A percentile compares a stretch with the other conserved stretches of the same genome.
Conservation (phyloP, 2,888 invertebrate genomes). For the Synanthedon tipuliformis region DNA sequence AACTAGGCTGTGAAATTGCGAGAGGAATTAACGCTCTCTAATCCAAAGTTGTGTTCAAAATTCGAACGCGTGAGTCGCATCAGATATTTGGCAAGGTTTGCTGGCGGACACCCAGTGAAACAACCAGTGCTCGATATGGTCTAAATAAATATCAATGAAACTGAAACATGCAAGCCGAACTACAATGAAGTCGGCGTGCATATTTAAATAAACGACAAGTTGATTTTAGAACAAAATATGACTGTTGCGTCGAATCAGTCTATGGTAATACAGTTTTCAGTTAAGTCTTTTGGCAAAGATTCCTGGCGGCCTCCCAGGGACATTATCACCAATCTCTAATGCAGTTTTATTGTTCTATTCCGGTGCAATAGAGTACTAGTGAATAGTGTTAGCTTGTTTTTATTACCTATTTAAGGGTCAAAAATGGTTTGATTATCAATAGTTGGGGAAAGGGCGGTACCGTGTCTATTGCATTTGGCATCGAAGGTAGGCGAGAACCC, state of each 20-base stretch:
- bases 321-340: slow-evolving; percentile 23
- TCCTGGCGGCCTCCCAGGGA: slow-evolving; percentile 26
- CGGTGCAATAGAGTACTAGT: slow-evolving; percentile 8
- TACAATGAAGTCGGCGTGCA: background rate
- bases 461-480: slow-evolving; percentile 49
- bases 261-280: background rate
- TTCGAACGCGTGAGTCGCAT: slow-evolving; percentile 3
- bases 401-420: slow-evolving; percentile 15
- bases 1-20: too few species aligned
- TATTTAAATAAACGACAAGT: background rate
- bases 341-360: slow-evolving; percentile 24
- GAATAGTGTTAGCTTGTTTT: slow-evolving; percentile 10
- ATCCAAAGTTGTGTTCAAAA: too few species aligned
- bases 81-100: slow-evolving; percentile 52
- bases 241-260: background rate
- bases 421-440: slow-evolving; percentile 28
- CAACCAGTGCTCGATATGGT: slow-evolving; percentile 22
- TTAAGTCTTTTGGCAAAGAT: slow-evolving; percentile 27
- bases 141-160: slow-evolving; percentile 9
- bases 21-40: too few species aligned
- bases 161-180: background rate
- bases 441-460: slow-evolving; percentile 31
- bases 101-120: slow-evolving; percentile 43
- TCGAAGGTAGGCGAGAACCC: slow-evolving; percentile 40
- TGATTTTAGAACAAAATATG: background rate